phyloP scores from a whole-genome alignment of 2,888 invertebrate species.

The Orchesellides sinensis region DNA sequence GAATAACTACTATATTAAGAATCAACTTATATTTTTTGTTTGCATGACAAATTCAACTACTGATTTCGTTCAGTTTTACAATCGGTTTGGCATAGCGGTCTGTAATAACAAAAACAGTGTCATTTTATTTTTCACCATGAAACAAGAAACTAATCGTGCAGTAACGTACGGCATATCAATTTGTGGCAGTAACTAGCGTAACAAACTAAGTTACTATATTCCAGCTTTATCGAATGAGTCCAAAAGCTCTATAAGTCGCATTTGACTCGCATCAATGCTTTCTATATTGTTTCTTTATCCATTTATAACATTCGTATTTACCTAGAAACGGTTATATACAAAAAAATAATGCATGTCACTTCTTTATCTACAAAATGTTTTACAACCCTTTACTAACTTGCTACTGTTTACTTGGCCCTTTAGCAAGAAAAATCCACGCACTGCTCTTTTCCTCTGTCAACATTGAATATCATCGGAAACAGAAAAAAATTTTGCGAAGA shows the following conservation, averaged over 20 bases:
- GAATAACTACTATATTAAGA: no score
- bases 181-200: slow-evolving; percentile 11
- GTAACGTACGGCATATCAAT: slow-evolving; percentile 16
- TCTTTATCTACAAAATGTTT: no score
- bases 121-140: not conserved
- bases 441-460: slow-evolving; percentile 39
- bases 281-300: slow-evolving; percentile 5
- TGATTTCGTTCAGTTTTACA: slow-evolving; percentile 45
- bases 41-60: slow-evolving; percentile 52
- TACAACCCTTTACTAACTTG: no score
- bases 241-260: slow-evolving; percentile 34
- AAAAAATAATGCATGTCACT: no score
- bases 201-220: slow-evolving; percentile 39
- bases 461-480: slow-evolving; percentile 34
- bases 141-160: slow-evolving; percentile 8
- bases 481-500: slow-evolving; percentile 28
- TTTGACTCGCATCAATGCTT: slow-evolving; percentile 41
- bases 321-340: no score
- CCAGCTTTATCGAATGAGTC: slow-evolving; percentile 51
- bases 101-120: no score
- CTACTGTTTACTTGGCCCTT: slow-evolving; percentile 28
- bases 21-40: no score
- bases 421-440: slow-evolving; percentile 30
- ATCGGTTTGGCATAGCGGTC: no score
- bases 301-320: no score